Conservation (phyloP, 2,113 vertebrate genomes). For the Aegypius monachus region DNA sequence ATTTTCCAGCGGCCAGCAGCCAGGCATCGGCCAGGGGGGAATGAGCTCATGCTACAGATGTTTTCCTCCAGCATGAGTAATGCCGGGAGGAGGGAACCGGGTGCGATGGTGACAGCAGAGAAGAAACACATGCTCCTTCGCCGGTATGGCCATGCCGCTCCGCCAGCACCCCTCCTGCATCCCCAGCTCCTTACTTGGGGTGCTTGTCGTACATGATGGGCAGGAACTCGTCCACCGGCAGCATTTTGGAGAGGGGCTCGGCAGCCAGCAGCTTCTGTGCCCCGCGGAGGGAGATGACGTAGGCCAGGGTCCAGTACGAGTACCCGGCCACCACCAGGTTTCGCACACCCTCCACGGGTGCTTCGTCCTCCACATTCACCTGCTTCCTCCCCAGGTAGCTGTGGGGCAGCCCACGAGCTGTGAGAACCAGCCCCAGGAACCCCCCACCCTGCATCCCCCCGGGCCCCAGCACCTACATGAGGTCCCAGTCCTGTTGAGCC, state of each 20-base stretch:
- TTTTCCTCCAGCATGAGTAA: conserved; percentile 53
- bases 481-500: conserved; percentile 86
- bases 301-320: conserved; percentile 95
- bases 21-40: not conserved
- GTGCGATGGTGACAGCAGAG: rapidly evolving
- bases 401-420: rapidly evolving
- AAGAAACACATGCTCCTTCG: not conserved
- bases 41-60: conserved; percentile 66
- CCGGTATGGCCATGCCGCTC: rapidly evolving
- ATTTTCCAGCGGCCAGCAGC: conserved; percentile 15
- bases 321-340: conserved; percentile 87
- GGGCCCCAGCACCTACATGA: conserved; percentile 76
- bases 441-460: not conserved
- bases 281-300: conserved; percentile 83
- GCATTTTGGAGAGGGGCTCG: conserved; percentile 88
- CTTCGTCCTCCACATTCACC: conserved; percentile 83
- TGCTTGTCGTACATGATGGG: conserved; percentile 98
- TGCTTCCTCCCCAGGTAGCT: conserved; percentile 96
- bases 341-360: conserved; percentile 74
- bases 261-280: conserved; percentile 90
- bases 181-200: conserved; percentile 81
- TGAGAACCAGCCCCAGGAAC: not conserved
- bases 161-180: not conserved
- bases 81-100: rapidly evolving
- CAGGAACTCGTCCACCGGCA: conserved; percentile 95